Evolutionary conservation across 2,888 invertebrate species (phyloP).

Genomic region (Mimumesa dahlbomi): DNA sequence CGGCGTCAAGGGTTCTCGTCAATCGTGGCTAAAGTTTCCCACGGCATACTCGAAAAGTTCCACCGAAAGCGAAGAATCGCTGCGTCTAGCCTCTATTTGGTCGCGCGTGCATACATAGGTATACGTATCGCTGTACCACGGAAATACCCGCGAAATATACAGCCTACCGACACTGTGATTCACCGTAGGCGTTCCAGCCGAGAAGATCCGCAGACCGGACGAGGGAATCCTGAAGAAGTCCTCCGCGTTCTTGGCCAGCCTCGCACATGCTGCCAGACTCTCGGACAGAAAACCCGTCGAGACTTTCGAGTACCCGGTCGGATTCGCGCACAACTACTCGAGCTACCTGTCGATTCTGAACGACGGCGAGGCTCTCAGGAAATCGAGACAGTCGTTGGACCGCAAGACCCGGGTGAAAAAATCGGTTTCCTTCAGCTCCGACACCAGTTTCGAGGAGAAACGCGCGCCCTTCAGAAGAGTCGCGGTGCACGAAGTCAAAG

Average conservation of each 20-base stretch:
- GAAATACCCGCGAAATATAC: constrained; percentile 28
- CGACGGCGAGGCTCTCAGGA: too few relatives aligned
- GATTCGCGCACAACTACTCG: constrained; percentile 20
- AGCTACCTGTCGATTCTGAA: constrained; percentile 45
- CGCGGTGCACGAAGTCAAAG: constrained; percentile 75
- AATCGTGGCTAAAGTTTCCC: too few relatives aligned
- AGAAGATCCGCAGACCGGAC: constrained; percentile 30
- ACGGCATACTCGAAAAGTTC: too few relatives aligned
- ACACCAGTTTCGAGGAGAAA: constrained; percentile 74
- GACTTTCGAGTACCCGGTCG: not conserved
- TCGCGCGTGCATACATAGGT: too few relatives aligned
- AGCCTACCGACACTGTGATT: not conserved
- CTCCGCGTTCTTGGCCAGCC: constrained; percentile 65
- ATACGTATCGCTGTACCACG: too few relatives aligned
- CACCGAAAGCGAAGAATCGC: too few relatives aligned
- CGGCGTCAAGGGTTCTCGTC: too few relatives aligned
- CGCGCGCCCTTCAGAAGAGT: constrained; percentile 62
- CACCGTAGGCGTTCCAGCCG: constrained; percentile 32
- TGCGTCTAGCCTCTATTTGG: too few relatives aligned
- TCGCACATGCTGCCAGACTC: constrained; percentile 52
- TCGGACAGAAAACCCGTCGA: constrained; percentile 35
- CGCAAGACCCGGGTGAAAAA: constrained; percentile 67
- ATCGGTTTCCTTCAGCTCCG: constrained; percentile 77
- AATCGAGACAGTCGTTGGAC: too few relatives aligned
- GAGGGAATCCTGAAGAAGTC: constrained; percentile 66